Evolutionary conservation across 2,113 vertebrate species (phyloP), one percentile per base, ranked within the genome.

Genomic region (Neolamprologus fasciatus): DNA sequence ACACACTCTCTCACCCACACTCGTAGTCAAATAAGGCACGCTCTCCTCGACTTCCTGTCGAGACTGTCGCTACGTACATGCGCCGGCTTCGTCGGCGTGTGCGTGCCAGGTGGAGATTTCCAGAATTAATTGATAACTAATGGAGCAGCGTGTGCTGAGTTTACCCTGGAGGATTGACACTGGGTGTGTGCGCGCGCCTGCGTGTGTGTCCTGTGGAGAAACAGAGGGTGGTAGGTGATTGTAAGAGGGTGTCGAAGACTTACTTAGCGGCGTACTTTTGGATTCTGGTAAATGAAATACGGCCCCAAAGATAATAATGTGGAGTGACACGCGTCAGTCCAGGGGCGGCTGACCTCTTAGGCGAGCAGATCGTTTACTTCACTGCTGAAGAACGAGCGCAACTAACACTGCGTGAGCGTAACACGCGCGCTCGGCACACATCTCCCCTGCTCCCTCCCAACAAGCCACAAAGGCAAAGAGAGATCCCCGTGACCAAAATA

Each of bases 71-170:
- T 81, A 71, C 35, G 37, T 68, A 50, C 88, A 68, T 80, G 87
- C 31, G 80, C 82, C 7, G 13, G 79, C 84, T 86, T 88, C 47
- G 7, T 86, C 71, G 89, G 84, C 89, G 89, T 89, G 93, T 93
- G 91, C 86, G 66, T 89, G 91, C 95, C 96, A 96, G 96, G 96
- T 96, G 95, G 94, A 96, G 94, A 95, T 95, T 95, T 96, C 94
- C 94, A 95, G 95, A 96, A 93, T 94, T 96, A 97, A 97, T 96
- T 97, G 96, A 97, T 97, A 97, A 96, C 96, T 97, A 96, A 97
- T 96, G 94, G 96, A 96, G 95, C 95, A 90, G 94, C 89, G 86
- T 96, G 95, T 95, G 95, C 94, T 91, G 95, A 94, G 92, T 95
- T 95, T 94, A 94, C 96, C 96, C 96, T 80, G 87, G 95, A 95